These are phyloP conservation scores for Zaprionus inermis DNA, from an alignment of 1,140 invertebrate species.

Conservation along the genomic window DNA sequence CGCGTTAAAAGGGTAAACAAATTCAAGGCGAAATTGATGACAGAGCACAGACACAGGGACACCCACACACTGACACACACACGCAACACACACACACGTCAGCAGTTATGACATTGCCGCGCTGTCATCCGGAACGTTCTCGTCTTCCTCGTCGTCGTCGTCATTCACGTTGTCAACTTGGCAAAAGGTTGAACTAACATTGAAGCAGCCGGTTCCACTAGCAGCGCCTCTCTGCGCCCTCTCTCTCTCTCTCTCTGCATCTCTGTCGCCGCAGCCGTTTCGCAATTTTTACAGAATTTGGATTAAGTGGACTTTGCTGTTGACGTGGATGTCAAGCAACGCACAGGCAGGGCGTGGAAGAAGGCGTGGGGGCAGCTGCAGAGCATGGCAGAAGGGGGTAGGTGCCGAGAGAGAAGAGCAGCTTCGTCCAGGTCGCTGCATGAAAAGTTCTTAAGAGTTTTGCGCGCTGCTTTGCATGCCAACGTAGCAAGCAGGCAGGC, in stretches of 20 bases:
- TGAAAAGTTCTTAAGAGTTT: slow-evolving; percentile 68
- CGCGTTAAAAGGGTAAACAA: slow-evolving; percentile 74
- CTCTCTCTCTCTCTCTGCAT: neutral
- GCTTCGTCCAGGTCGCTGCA: slow-evolving; percentile 21
- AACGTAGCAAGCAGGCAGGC: neutral
- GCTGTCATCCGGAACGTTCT: slow-evolving; percentile 19
- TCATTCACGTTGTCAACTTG: slow-evolving; percentile 35
- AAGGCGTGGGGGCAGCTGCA: too few relatives aligned
- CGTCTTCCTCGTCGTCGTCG: neutral
- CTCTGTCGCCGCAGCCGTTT: slow-evolving; percentile 19
- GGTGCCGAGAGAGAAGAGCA: neutral
- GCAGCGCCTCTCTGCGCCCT: slow-evolving; percentile 3
- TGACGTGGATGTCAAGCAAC: slow-evolving; percentile 54
- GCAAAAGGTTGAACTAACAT: slow-evolving; percentile 72
- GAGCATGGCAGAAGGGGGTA: neutral
- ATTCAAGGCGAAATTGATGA: slow-evolving; percentile 80
- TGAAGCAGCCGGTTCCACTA: slow-evolving; percentile 38
- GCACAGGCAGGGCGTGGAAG: slow-evolving; percentile 13
- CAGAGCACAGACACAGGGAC: slow-evolving; percentile 51
- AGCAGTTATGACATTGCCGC: slow-evolving; percentile 74
- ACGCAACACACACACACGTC: slow-evolving; percentile 32
- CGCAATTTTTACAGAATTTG: slow-evolving; percentile 79
- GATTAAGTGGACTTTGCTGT: slow-evolving; percentile 82
- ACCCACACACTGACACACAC: slow-evolving; percentile 30
- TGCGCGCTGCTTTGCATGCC: slow-evolving; percentile 64